phyloP scores from a whole-genome alignment of 2,888 invertebrate genomes.

The Eupithecia dodoneata region DNA sequence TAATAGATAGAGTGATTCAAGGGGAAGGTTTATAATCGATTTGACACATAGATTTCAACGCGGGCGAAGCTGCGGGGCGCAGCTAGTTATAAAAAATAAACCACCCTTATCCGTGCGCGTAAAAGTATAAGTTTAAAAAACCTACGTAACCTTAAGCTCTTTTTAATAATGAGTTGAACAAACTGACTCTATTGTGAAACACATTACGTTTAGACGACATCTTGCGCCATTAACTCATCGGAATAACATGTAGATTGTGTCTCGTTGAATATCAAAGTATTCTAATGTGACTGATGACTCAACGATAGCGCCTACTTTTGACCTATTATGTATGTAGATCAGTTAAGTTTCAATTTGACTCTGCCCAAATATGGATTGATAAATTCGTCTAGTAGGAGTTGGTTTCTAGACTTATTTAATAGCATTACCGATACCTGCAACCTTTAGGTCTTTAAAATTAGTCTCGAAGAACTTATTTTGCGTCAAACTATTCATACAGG shows the following conservation, averaged over 20 bases:
- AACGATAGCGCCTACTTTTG: constrained; percentile 29
- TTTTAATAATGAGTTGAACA: background rate
- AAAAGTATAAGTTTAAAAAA: too few species aligned
- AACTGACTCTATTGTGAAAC: constrained; percentile 26
- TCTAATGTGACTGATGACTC: constrained; percentile 28
- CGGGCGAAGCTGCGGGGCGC: too few species aligned
- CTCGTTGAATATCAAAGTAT: constrained; percentile 18
- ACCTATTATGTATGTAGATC: constrained; percentile 23
- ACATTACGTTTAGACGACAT: constrained; percentile 12
- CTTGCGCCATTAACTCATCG: constrained; percentile 25
- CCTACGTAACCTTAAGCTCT: background rate
- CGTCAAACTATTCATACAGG: background rate
- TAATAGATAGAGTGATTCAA: too few species aligned
- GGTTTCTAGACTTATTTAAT: background rate
- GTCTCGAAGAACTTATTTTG: background rate
- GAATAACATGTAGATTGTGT: constrained; percentile 15
- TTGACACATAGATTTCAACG: too few species aligned
- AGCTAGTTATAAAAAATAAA: too few species aligned
- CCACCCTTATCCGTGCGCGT: too few species aligned
- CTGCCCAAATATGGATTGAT: constrained; percentile 20
- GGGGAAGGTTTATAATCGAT: too few species aligned
- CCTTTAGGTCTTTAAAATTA: background rate
- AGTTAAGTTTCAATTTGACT: background rate
- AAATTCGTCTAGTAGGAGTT: background rate
- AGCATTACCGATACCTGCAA: background rate